Percentiles rank a stretch among this genome's conserved stretches.
phyloP scores from a whole-genome alignment of 1,140 invertebrate genomes.

The Theocolax elegans region DNA sequence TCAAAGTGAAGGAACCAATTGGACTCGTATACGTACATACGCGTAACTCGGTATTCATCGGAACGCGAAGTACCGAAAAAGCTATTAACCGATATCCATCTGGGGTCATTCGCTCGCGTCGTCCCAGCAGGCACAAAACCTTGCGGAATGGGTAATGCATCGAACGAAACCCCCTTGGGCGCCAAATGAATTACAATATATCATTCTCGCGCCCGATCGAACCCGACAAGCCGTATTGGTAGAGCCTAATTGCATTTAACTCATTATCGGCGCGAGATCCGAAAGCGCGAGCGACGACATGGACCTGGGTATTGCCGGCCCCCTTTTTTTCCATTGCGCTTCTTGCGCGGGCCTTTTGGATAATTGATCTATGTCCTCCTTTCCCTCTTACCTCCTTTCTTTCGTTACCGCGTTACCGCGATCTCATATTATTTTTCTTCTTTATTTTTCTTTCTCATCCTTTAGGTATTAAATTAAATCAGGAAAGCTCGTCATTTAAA shows the following conservation, averaged over 20 bases:
- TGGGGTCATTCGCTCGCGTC: constrained; percentile 62
- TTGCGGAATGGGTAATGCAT: constrained; percentile 54
- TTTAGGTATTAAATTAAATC: constrained; percentile 5
- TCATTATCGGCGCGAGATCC: constrained; percentile 51
- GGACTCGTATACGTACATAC: too few relatives aligned
- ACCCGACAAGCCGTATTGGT: constrained; percentile 47
- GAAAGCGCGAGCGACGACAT: background rate
- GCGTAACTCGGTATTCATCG: too few relatives aligned
- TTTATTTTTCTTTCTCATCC: too few relatives aligned
- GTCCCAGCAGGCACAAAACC: constrained; percentile 44
- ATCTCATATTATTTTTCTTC: too few relatives aligned
- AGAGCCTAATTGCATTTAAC: constrained; percentile 55
- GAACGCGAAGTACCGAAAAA: too few relatives aligned
- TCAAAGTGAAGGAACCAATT: too few relatives aligned
- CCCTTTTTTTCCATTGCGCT: background rate
- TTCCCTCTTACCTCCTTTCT: too few relatives aligned
- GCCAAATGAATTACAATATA: constrained; percentile 60
- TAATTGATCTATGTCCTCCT: constrained; percentile 4
- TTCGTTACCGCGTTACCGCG: too few relatives aligned
- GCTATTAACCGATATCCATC: constrained; percentile 65
- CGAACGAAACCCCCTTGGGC: constrained; percentile 52
- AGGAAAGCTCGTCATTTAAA: constrained; percentile 1
- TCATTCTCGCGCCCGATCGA: constrained; percentile 54
- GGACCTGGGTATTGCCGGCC: background rate
- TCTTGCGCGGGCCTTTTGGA: background rate